A percentile compares a stretch with the other conserved stretches of the same genome.
Conservation (phyloP, 2,888 invertebrate species). For the Trissonchulus latispiculum region DNA sequence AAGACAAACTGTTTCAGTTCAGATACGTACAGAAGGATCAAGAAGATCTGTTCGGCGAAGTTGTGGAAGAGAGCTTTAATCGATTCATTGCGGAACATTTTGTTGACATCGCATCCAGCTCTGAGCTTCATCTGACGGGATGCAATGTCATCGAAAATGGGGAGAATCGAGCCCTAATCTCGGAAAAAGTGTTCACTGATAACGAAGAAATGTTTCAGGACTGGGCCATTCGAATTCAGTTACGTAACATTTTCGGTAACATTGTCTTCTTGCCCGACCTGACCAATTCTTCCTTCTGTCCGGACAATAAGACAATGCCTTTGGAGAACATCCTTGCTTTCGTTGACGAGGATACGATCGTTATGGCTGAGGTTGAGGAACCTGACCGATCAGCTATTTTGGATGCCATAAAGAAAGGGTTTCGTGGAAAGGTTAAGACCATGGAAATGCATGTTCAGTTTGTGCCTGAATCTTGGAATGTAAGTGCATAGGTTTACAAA, state of each 20-base stretch:
- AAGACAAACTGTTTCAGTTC: slow-evolving; percentile 16
- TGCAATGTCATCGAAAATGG: slow-evolving; percentile 33
- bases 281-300: slow-evolving; percentile 7
- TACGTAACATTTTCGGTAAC: slow-evolving; percentile 9
- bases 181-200: slow-evolving; percentile 19
- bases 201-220: slow-evolving; percentile 14
- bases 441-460: slow-evolving; percentile 30
- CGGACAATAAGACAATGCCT: slow-evolving; percentile 25
- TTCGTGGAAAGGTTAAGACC: slow-evolving; percentile 27
- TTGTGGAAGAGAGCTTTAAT: slow-evolving; percentile 32
- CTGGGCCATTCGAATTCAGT: slow-evolving; percentile 2
- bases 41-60: slow-evolving; percentile 28
- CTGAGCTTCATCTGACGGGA: slow-evolving; percentile 29
- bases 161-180: slow-evolving; percentile 31
- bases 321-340: slow-evolving; percentile 22
- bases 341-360: slow-evolving; percentile 18
- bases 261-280: not conserved
- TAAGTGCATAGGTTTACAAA: not conserved
- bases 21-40: slow-evolving; percentile 13
- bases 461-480: slow-evolving; percentile 14
- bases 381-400: not conserved
- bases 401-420: slow-evolving; percentile 25
- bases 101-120: slow-evolving; percentile 28
- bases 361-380: not conserved
- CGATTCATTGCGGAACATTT: slow-evolving; percentile 28